Percentiles rank a stretch among this genome's conserved stretches.
These are phyloP conservation scores for Aegotheles bennettii DNA, from an alignment of 2,113 vertebrate species.

Conservation along the genomic window DNA sequence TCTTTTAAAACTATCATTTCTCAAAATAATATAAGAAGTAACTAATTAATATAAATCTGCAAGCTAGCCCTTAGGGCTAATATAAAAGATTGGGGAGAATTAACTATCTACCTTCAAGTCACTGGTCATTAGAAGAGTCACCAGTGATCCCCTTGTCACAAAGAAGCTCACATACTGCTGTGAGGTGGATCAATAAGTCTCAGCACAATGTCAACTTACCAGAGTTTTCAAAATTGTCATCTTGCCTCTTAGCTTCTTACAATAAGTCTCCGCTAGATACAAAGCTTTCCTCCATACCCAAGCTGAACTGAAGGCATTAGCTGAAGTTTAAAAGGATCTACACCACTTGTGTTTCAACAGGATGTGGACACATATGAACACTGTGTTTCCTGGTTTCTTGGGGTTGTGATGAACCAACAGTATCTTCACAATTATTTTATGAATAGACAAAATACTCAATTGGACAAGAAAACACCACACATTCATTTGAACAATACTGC, in stretches of 20 bases:
- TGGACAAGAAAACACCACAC: not conserved
- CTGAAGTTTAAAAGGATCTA: not conserved
- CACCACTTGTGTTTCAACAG: not conserved
- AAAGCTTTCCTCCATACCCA: not conserved
- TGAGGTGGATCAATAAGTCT: not conserved
- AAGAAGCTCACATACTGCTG: not conserved
- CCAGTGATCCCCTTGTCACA: not conserved
- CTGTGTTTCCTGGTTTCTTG: rapidly evolving
- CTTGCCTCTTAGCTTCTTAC: not conserved
- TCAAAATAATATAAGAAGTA: not conserved
- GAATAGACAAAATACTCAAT: not conserved
- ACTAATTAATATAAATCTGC: not conserved
- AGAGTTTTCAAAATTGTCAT: not conserved
- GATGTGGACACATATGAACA: not conserved
- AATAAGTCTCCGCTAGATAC: not conserved
- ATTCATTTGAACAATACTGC: not conserved
- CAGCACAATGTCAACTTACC: not conserved
- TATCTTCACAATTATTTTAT: not conserved
- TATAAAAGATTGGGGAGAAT: not conserved
- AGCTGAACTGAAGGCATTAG: not conserved
- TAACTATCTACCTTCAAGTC: not conserved
- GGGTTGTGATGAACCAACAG: not conserved
- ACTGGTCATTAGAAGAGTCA: not conserved
- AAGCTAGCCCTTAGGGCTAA: not conserved
- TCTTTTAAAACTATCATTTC: not conserved